Base-by-base conservation (phyloP, 2,888 invertebrate species). In the Hemithea aestivaria region DNA sequence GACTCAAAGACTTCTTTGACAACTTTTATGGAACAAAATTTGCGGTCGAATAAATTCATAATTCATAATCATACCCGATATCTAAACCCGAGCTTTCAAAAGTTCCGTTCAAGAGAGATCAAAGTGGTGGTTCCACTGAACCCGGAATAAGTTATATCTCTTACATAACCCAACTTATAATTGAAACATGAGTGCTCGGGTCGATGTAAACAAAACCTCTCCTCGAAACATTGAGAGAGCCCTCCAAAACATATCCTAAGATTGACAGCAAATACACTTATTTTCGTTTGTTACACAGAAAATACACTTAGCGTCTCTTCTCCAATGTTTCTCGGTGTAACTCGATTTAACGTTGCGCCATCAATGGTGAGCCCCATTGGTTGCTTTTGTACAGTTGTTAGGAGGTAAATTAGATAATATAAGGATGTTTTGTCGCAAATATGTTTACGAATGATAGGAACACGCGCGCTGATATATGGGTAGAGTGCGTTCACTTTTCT, bases 281-380 rank as follows among this genome's bases (percentile, higher is more conserved):
- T 35, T 40, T 44, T 39, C 45, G 40, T 47, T 35, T 47, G 47
- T 48, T 41, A 40, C 40, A 42, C 42, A 39, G 40, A 39, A 49
- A 46, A 49, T 30, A 48, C 45, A 48, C 40, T 45, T 48, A 39
- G 36, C 29, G 23, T 20, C 21, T 28, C 26, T 20, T 9, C 29
- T 27, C 35, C 32, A 40, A 48, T 46, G 46, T 46, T 51, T 51
- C 40, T 41, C 43, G 21, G 22, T 7, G 27, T 53, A 66, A 65
- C 50, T 61, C 54, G 40, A 68, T 68, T 68, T 48, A 35, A 39
- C 39, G 53, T 49, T 58, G 48, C 42, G 40, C 40, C 66, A 63
- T 69, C 77, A 68, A 73, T 76, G 69, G 55, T 53, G 56, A 56
- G 64, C 53, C 63, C 69, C 75, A 73, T 71, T 74, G 73, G 61